Evolutionary conservation across 2,888 invertebrate species (phyloP), one percentile per base, ranked within the genome.

Genomic region (Megalurothrips usitatus): DNA sequence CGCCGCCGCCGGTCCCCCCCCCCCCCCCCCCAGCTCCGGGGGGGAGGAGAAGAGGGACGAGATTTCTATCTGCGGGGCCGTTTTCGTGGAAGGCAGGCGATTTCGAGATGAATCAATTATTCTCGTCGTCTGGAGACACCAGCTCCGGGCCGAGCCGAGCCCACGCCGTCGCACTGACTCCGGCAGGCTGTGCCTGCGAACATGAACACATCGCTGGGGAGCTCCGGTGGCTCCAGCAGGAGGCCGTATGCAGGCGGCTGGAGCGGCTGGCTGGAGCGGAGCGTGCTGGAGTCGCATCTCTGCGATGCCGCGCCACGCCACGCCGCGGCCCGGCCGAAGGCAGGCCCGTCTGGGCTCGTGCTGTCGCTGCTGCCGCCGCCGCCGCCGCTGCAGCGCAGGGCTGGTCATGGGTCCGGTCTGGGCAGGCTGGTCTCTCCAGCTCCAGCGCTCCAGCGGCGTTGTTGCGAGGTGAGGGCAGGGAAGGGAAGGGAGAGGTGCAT

Each of bases 401-500:
- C 58, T 58, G 58, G 19, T 58, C 14, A 6, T 58, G 17, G 58
- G 58, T 19, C 19, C 58, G 58, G 52, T 43, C 34, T 43, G 34
- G 34, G 34, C 49, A 49, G 52, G 58, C 58, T 17, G 4, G 14
- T 58, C 58, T 52, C 14, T 58, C 58, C 19, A 17, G 19, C 58
- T 58, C 58, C 58, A 58, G 58, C 58, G 19, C 58, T 58, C 58
- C 58, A 58, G 58, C 58, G 6, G 34, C 34, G 34, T 10, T 52
- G 68, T n/a, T 10, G 68, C 23, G 68, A 26, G 68, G 23, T 12
- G 23, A 26, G 68, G 19, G 63, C 14, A n/a, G 68, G 68, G 68
- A 68, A 23, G 68, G 26, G 85, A 83, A 0, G 89, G 89, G 4
- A 87, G 88, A 1, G 88, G 82, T 80, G 89, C 68, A 75, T 75